Evolutionary conservation across 2,888 invertebrate species (phyloP).

Genomic region (Zaprionus bogoriensis): DNA sequence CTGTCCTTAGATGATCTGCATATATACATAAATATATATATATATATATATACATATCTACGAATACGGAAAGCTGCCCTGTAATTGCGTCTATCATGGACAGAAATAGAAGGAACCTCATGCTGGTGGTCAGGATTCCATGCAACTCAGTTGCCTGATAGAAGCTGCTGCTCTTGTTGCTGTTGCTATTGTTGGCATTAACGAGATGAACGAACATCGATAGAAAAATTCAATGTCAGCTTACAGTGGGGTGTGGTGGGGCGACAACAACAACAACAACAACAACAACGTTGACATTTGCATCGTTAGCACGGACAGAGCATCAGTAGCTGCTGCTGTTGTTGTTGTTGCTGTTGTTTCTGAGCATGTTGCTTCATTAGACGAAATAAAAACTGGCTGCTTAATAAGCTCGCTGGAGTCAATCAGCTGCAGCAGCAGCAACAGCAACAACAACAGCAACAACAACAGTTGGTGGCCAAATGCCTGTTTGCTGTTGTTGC

Average conservation of each 20-base stretch:
- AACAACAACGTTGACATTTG: constrained; percentile 49
- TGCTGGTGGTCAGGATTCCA: constrained; percentile 41
- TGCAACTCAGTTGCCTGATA: constrained; percentile 13
- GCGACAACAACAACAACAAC: constrained; percentile 8
- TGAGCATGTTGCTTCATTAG: constrained; percentile 67
- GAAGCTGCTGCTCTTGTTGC: constrained; percentile 7
- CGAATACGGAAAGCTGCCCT: constrained; percentile 17
- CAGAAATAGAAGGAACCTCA: constrained; percentile 1
- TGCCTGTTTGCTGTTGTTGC: constrained; percentile 28
- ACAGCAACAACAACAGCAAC: constrained; percentile 13
- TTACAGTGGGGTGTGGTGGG: background rate
- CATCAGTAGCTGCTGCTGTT: constrained; percentile 16
- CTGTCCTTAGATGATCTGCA: constrained; percentile 1
- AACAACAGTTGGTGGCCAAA: constrained; percentile 54
- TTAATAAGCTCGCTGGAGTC: constrained; percentile 67
- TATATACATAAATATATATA: background rate
- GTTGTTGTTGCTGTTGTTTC: constrained; percentile 17
- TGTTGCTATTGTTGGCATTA: constrained; percentile 30
- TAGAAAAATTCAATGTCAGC: constrained; percentile 51
- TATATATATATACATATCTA: constrained; percentile 5
- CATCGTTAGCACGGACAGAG: constrained; percentile 51
- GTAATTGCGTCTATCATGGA: constrained; percentile 36
- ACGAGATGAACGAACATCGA: constrained; percentile 51
- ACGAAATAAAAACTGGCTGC: constrained; percentile 39
- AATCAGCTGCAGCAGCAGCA: constrained; percentile 51